phyloP scores from a whole-genome alignment of 2,888 invertebrate genomes.

The Chaetoderma sp. region DNA sequence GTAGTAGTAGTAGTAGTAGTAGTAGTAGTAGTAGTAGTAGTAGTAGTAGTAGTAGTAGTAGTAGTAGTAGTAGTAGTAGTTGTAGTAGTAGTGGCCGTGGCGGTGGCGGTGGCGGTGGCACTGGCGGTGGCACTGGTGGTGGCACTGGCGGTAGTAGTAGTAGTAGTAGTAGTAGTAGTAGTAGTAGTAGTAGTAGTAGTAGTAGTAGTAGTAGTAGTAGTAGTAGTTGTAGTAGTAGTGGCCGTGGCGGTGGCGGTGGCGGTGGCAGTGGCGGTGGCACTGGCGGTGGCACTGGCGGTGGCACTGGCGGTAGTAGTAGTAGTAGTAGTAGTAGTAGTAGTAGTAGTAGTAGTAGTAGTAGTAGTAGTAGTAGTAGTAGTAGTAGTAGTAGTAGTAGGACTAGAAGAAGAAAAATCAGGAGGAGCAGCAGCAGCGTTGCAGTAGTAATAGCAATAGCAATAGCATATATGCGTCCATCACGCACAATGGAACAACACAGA shows the following conservation, averaged over 20 bases:
- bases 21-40: conserved; percentile 5
- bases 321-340: conserved; percentile 7
- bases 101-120: too few relatives aligned
- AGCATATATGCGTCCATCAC: too few relatives aligned
- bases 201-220: conserved; percentile 5
- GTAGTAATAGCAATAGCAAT: conserved; percentile 4
- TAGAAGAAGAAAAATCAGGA: conserved; percentile 10
- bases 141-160: too few relatives aligned
- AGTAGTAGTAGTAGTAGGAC: conserved; percentile 15
- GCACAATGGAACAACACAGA: too few relatives aligned
- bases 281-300: too few relatives aligned
- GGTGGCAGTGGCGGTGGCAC: background rate
- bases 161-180: background rate
- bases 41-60: background rate
- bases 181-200: conserved; percentile 8
- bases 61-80: conserved; percentile 1
- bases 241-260: conserved; percentile 5
- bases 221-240: conserved; percentile 8
- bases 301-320: too few relatives aligned
- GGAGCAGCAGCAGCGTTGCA: too few relatives aligned
- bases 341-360: conserved; percentile 19
- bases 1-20: background rate
- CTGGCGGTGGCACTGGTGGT: too few relatives aligned
- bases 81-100: background rate
- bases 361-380: conserved; percentile 16